Conservation (phyloP, 2,888 invertebrate genomes). For the Torymus tubicola region DNA sequence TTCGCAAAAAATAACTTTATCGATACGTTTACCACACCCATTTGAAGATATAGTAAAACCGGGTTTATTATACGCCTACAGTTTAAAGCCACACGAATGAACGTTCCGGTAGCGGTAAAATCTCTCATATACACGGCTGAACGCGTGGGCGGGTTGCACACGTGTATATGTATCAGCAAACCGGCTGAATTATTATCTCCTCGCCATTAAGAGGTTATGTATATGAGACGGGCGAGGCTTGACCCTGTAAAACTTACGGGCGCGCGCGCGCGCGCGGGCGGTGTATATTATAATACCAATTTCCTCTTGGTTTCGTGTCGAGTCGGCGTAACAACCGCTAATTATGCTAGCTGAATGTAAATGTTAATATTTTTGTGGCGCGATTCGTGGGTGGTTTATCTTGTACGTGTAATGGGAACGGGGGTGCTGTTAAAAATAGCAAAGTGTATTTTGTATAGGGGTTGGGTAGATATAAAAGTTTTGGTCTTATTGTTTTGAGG, state of each 20-base stretch:
- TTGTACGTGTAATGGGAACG: no score
- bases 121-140: no score
- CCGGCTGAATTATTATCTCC: conserved; percentile 17
- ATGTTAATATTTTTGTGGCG: neutral
- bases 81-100: conserved; percentile 5
- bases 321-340: neutral
- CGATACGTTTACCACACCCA: neutral
- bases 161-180: no score
- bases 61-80: neutral
- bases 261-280: no score
- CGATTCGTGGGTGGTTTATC: no score
- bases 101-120: neutral
- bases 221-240: neutral
- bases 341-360: neutral
- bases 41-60: neutral
- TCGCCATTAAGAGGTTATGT: neutral
- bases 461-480: no score
- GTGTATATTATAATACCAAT: neutral
- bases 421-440: no score
- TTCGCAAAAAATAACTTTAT: no score
- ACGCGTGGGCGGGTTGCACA: neutral
- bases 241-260: neutral
- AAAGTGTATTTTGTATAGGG: no score
- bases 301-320: neutral
- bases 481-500: no score